Conservation (phyloP, 2,888 invertebrate genomes). For the Sinelater perroti region DNA sequence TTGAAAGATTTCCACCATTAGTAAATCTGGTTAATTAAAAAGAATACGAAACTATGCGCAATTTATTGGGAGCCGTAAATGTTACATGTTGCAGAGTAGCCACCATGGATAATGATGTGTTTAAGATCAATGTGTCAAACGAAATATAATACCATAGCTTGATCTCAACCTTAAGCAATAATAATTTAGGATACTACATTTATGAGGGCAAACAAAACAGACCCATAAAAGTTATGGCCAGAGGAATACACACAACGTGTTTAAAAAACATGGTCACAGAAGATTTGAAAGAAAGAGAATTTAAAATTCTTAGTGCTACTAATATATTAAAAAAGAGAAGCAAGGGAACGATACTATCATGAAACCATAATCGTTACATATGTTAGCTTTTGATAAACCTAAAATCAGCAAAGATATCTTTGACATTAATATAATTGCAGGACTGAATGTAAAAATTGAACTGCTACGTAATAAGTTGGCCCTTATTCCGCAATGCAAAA, state of each 20-base stretch:
- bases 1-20: no score
- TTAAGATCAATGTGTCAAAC: conserved; percentile 22
- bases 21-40: no score
- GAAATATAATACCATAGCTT: no score
- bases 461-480: no score
- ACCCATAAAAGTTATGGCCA: conserved; percentile 27
- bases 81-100: no score
- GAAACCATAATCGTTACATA: conserved; percentile 19
- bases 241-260: conserved; percentile 26
- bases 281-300: conserved; percentile 13
- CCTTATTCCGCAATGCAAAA: conserved; percentile 8
- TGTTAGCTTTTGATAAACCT: conserved; percentile 22
- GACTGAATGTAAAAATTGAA: conserved; percentile 27
- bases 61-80: no score
- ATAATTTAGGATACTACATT: conserved; percentile 19
- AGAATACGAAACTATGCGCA: no score
- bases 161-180: conserved; percentile 3
- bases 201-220: conserved; percentile 23
- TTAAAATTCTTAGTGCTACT: conserved; percentile 16
- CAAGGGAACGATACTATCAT: conserved; percentile 10
- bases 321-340: conserved; percentile 23
- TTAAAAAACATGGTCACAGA: conserved; percentile 15
- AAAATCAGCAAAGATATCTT: conserved; percentile 16
- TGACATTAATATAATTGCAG: conserved; percentile 18
- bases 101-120: no score